Conservation (phyloP, 1,140 invertebrate genomes). For the Drosophila nannoptera region DNA sequence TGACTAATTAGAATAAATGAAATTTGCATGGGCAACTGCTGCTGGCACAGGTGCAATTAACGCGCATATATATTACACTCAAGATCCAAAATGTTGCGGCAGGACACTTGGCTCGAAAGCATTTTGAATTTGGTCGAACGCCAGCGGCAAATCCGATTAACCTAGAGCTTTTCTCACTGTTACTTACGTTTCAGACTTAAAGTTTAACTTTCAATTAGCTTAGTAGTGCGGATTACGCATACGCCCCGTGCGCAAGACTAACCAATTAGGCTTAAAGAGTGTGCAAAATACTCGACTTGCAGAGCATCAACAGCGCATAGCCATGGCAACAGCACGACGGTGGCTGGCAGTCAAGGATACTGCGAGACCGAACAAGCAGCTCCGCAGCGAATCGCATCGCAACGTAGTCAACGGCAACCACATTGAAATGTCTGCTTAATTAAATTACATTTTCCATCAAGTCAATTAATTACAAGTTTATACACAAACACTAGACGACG, state of each 20-base stretch:
- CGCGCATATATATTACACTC: conserved; percentile 20
- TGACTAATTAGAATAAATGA: conserved; percentile 78
- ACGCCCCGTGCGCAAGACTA: conserved; percentile 55
- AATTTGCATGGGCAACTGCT: conserved; percentile 54
- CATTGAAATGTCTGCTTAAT: conserved; percentile 77
- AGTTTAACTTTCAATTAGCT: conserved; percentile 60
- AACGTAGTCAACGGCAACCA: conserved; percentile 50
- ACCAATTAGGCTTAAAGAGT: conserved; percentile 49
- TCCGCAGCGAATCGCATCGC: background rate
- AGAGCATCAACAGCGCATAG: conserved; percentile 14
- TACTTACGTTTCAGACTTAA: conserved; percentile 8
- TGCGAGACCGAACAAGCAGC: background rate
- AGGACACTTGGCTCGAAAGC: background rate
- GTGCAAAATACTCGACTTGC: conserved; percentile 14
- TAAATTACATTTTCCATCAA: conserved; percentile 79
- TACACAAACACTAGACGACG: conserved; percentile 50
- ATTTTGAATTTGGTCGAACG: background rate
- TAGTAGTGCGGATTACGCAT: conserved; percentile 62
- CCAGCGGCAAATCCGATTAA: background rate
- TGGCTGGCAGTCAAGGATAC: conserved; percentile 4
- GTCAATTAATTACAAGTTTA: conserved; percentile 78
- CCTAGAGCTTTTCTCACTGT: too few relatives aligned
- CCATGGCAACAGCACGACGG: conserved; percentile 27
- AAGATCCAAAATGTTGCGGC: conserved; percentile 10
- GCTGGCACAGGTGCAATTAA: conserved; percentile 47